Percentiles rank a stretch among this genome's conserved stretches.
phyloP scores from a whole-genome alignment of 2,888 invertebrate species.

The Latrodectus hesperus region DNA sequence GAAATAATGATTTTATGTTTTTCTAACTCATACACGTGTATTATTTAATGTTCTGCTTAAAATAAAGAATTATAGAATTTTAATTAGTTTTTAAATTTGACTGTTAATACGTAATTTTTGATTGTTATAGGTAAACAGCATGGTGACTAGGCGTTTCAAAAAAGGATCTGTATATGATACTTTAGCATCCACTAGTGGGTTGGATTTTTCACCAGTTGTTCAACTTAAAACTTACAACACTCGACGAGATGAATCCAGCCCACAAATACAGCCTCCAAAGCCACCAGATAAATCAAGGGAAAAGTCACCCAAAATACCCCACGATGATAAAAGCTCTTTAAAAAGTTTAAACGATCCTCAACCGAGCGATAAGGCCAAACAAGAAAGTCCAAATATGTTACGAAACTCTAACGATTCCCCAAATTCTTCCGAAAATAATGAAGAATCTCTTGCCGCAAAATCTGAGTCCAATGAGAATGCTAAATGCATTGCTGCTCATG shows the following conservation, averaged over 20 bases:
- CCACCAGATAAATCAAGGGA: slow-evolving; percentile 35
- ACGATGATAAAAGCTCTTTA: slow-evolving; percentile 14
- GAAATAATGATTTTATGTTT: too few relatives aligned
- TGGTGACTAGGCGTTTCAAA: slow-evolving; percentile 70
- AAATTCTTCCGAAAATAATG: background rate
- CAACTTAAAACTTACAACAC: slow-evolving; percentile 68
- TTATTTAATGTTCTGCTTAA: background rate
- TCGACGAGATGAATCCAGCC: slow-evolving; percentile 54
- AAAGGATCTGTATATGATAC: slow-evolving; percentile 71
- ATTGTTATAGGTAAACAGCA: slow-evolving; percentile 40
- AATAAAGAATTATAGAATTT: background rate
- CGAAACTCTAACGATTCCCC: background rate
- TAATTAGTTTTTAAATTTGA: background rate
- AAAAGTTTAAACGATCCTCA: slow-evolving; percentile 8
- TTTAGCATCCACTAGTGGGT: slow-evolving; percentile 70
- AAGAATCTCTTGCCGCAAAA: slow-evolving; percentile 11
- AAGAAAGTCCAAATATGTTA: slow-evolving; percentile 13
- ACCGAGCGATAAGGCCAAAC: slow-evolving; percentile 19
- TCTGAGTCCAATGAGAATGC: slow-evolving; percentile 23
- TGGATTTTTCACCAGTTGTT: slow-evolving; percentile 70
- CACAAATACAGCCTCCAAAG: slow-evolving; percentile 20
- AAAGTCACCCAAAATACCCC: slow-evolving; percentile 27
- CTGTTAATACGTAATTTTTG: background rate
- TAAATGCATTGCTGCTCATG: slow-evolving; percentile 83
- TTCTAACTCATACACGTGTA: too few relatives aligned